Conservation (phyloP, 2,797 vertebrate genomes). For the Propithecus deckenii region DNA sequence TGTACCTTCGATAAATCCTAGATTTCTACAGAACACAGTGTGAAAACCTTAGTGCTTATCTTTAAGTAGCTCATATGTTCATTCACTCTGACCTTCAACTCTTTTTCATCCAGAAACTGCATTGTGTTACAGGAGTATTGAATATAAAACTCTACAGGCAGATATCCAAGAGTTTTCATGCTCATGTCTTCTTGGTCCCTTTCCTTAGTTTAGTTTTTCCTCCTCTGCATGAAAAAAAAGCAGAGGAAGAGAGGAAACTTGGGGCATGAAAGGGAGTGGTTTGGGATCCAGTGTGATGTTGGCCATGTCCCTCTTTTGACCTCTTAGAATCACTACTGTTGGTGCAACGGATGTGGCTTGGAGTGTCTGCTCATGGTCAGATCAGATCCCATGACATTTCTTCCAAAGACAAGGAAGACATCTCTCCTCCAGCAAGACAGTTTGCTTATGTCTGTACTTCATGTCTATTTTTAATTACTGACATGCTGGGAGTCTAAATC, state of each 20-base stretch:
- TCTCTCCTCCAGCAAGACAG: not conserved
- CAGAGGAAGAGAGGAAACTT: not conserved
- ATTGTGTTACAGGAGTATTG: not conserved
- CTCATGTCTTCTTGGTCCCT: not conserved
- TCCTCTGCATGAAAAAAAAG: not conserved
- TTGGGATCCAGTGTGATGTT: not conserved
- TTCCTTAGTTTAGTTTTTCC: not conserved
- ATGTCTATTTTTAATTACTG: conserved; percentile 49
- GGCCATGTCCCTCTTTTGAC: not conserved
- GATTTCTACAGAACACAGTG: not conserved
- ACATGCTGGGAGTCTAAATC: not conserved
- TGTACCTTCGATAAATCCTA: not conserved
- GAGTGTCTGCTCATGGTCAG: not conserved
- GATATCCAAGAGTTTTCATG: not conserved
- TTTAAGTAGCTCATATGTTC: not conserved
- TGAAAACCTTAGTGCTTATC: not conserved
- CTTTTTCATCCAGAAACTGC: not conserved
- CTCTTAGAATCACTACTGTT: not conserved
- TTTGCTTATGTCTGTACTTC: not conserved
- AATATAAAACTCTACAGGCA: not conserved
- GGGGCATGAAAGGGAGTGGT: not conserved
- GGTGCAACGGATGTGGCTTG: not conserved
- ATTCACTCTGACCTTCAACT: not conserved
- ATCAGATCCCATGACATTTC: not conserved
- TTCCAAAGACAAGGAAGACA: not conserved